Conservation (phyloP, 2,113 vertebrate genomes). For the Camelus dromedarius region DNA sequence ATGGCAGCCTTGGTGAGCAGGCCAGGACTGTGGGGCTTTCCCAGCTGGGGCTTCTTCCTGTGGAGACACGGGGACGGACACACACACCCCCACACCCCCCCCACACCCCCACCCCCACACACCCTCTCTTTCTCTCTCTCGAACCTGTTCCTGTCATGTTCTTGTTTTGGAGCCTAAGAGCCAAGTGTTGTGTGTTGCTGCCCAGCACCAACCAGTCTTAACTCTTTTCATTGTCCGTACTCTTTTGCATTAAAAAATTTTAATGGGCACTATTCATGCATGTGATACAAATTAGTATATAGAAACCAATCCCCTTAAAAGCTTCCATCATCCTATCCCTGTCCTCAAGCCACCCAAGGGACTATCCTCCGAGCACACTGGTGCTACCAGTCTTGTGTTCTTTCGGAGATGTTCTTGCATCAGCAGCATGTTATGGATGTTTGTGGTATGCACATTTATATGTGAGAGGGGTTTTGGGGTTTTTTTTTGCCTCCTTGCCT, state of each 20-base stretch:
- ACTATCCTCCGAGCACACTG: not conserved
- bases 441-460: not conserved
- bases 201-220: not conserved
- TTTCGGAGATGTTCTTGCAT: not conserved
- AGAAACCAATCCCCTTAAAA: not conserved
- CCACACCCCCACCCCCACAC: not conserved
- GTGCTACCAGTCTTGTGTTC: not conserved
- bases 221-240: not conserved
- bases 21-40: not conserved
- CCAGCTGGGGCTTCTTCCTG: not conserved
- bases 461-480: no score
- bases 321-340: not conserved
- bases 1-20: not conserved
- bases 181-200: not conserved
- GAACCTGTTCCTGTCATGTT: no score
- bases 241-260: not conserved
- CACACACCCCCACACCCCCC: rapidly evolving
- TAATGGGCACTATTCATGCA: not conserved
- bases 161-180: not conserved
- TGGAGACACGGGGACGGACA: not conserved
- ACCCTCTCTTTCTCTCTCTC: no score
- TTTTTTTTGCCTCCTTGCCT: constrained; percentile 1
- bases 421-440: no score
- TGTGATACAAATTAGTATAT: not conserved
- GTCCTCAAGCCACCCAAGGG: not conserved